phyloP scores from a whole-genome alignment of 2,113 vertebrate species.

The Oncorhynchus masou region DNA sequence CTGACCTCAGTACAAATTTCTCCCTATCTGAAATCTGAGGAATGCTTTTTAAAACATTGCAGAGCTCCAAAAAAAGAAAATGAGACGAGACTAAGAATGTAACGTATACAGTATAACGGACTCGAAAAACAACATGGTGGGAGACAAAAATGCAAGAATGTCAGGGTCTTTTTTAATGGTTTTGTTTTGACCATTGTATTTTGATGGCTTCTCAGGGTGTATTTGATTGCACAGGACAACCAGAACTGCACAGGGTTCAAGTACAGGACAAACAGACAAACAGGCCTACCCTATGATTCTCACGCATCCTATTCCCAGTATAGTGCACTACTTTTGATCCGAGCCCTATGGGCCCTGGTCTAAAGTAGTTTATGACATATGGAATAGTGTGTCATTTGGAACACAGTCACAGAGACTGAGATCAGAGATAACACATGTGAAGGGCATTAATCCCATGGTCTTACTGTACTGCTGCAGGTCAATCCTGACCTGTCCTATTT shows the following conservation, averaged over 20 bases:
- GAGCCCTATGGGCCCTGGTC: neutral
- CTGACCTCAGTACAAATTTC: conserved; percentile 51
- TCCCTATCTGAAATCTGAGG: conserved; percentile 57
- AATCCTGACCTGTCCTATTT: conserved; percentile 8
- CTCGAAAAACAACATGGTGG: conserved; percentile 40
- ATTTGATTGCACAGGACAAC: conserved; percentile 17
- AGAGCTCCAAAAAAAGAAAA: conserved; percentile 43
- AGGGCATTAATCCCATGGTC: neutral
- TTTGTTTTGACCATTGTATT: conserved; percentile 29
- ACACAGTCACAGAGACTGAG: neutral
- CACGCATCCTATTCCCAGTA: neutral
- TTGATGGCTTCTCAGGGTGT: conserved; percentile 3
- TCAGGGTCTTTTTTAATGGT: neutral
- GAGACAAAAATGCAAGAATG: conserved; percentile 25
- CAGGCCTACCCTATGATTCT: conserved; percentile 21
- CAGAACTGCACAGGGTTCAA: conserved; percentile 24
- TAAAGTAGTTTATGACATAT: no score
- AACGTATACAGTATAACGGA: conserved; percentile 32
- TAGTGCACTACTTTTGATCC: neutral
- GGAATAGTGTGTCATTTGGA: no score
- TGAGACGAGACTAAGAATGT: conserved; percentile 37
- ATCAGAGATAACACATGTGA: conserved; percentile 15
- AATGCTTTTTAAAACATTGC: conserved; percentile 59
- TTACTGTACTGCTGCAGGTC: neutral
- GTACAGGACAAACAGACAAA: conserved; percentile 10